Base-by-base conservation (phyloP, 1,140 invertebrate genomes). In the Cydia fagiglandana region DNA sequence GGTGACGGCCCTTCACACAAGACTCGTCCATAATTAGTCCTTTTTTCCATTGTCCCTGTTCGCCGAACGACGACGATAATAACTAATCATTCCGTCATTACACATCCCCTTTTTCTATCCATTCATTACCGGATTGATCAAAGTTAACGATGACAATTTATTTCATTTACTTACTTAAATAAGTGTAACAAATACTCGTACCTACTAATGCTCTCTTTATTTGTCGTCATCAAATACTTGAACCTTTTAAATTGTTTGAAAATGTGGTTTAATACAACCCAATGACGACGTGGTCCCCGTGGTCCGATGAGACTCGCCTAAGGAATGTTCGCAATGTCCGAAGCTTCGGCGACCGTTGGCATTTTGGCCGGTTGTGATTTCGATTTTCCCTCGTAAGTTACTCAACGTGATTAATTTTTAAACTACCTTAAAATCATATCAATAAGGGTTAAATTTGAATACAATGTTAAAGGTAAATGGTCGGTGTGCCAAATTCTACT, bases 241-340 rank as follows among this genome's bases (percentile, higher is more conserved):
- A 47, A 47, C 38, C 9, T 41, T 41, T 41, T 13, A 47, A 47
- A 47, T 47, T 10, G 0, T 47, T 47, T 47, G 12, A 15, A 47
- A 47, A 4, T 13, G 10, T 47, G 13, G 45, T 4, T 47, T 47
- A 47, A 47, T 13, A 53, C 53, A 77, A 76, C 77, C 17, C 56
- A 20, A 61, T 24, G 9, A 24, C 15, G 9, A 61, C 56, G 20
- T 24, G 56, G 56, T 61, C 4, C 0, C 56, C 56, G 56, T 24
- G 2, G 56, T 61, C 9, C 10, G 6, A 61, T 61, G 56, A 80
- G 82, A 81, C 79, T 74, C 81, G 83, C 84, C 84, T 84, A 84
- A 85, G 86, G 81, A 86, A 89, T 88, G 82, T 84, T 78, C 79
- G 80, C 75, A 75, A 84, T 81, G 83, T 77, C 77, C 77, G 75